Percentiles rank a stretch among this genome's conserved stretches.
Evolutionary conservation across 2,113 vertebrate species (phyloP).

Genomic region (Benitochromis conjunctus): DNA sequence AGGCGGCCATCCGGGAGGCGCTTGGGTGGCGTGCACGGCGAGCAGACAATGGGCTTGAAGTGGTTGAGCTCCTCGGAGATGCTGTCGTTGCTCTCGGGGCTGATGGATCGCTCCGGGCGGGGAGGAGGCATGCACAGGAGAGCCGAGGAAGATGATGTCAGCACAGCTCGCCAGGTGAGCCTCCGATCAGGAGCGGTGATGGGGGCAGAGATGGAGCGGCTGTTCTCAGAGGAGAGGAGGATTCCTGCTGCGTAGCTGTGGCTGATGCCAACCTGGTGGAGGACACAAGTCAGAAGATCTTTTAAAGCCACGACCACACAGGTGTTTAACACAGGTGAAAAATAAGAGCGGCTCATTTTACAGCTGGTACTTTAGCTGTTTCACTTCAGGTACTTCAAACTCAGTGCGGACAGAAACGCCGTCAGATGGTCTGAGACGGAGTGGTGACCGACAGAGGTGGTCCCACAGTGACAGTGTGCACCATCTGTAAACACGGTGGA

Average conservation of each 20-base stretch:
- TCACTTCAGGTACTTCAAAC: no score
- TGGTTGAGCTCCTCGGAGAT: conserved; percentile 97
- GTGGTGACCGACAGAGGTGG: no score
- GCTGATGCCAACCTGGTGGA: conserved; percentile 46
- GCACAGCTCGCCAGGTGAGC: conserved; percentile 63
- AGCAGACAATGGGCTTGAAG: conserved; percentile 98
- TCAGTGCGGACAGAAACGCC: no score
- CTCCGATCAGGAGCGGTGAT: conserved; percentile 76
- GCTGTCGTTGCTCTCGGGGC: conserved; percentile 97
- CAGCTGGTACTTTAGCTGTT: no score
- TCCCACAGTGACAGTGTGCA: no score
- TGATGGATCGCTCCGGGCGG: conserved; percentile 83
- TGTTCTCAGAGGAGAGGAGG: conserved; percentile 87
- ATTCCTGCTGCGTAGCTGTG: conserved; percentile 80
- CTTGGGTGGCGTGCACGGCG: conserved; percentile 93
- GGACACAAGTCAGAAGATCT: not conserved
- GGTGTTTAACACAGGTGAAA: not conserved
- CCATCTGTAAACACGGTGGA: no score
- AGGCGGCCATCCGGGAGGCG: conserved; percentile 86
- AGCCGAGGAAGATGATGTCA: conserved; percentile 29
- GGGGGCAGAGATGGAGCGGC: conserved; percentile 85
- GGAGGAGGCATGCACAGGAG: conserved; percentile 46
- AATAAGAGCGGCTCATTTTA: not conserved
- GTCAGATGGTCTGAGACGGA: no score
- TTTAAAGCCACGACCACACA: not conserved